Percentiles rank a stretch among this genome's conserved stretches.
Conservation (phyloP, 2,797 vertebrate species). For the Oreortyx pictus region DNA sequence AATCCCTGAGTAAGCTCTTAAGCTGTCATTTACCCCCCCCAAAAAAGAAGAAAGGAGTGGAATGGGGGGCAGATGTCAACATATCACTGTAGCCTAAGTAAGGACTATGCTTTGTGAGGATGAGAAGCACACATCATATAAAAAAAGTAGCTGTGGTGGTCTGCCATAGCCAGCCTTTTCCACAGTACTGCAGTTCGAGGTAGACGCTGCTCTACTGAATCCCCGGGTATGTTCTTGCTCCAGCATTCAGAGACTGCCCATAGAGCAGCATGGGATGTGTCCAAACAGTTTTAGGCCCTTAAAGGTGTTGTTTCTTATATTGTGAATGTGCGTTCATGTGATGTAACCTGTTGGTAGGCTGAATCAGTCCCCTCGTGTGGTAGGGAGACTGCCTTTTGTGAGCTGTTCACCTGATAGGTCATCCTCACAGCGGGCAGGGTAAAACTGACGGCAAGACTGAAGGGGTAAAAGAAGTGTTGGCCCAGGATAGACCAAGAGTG, state of each 20-base stretch:
- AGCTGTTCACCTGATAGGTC: not conserved
- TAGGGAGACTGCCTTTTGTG: not conserved
- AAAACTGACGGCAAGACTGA: not conserved
- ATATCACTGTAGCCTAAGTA: not conserved
- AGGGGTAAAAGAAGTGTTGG: not conserved
- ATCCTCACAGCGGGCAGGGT: not conserved
- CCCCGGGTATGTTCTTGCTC: not conserved
- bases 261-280: not conserved
- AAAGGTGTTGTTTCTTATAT: not conserved
- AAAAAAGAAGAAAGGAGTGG: not conserved
- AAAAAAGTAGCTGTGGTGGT: not conserved
- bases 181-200: not conserved
- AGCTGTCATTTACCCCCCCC: not conserved
- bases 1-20: not conserved
- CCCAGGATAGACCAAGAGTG: not conserved
- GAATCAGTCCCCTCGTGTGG: fast-evolving
- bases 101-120: not conserved
- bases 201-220: not conserved
- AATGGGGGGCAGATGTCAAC: not conserved
- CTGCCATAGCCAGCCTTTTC: not conserved
- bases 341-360: not conserved
- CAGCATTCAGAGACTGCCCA: not conserved
- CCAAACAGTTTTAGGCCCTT: not conserved
- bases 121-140: fast-evolving
- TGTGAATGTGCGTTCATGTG: not conserved